These are phyloP conservation scores for Clarias batrachus DNA, from an alignment of 2,113 vertebrate species.

Conservation along the genomic window DNA sequence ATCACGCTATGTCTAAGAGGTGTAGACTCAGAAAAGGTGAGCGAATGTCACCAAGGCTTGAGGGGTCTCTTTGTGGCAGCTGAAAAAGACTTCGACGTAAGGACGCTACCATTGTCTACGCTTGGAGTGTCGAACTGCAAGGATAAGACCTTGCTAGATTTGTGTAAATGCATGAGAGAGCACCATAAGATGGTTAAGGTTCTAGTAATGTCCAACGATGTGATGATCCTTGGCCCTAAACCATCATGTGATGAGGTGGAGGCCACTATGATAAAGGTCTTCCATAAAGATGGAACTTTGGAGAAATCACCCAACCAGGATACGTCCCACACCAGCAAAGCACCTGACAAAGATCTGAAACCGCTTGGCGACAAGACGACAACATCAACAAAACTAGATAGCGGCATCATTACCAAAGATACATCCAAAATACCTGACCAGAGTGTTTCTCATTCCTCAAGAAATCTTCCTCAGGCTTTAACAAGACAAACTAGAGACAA, in stretches of 20 bases:
- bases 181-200: constrained; percentile 51
- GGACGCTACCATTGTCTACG: constrained; percentile 54
- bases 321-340: neutral
- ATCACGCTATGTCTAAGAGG: constrained; percentile 43
- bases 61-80: constrained; percentile 55
- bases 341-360: neutral
- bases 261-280: constrained; percentile 10
- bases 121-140: constrained; percentile 54
- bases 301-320: neutral
- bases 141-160: constrained; percentile 56
- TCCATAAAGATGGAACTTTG: neutral
- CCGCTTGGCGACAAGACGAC: neutral
- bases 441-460: neutral
- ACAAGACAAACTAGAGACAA: neutral
- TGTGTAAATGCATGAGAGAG: constrained; percentile 55
- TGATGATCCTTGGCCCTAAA: constrained; percentile 47
- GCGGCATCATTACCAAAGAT: neutral
- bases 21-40: constrained; percentile 35
- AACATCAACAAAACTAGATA: neutral
- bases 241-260: constrained; percentile 36
- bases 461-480: neutral
- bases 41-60: constrained; percentile 52
- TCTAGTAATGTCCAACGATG: constrained; percentile 12
- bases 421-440: neutral
- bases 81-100: constrained; percentile 51